Evolutionary conservation across 1,140 invertebrate species (phyloP), one percentile per base, ranked within the genome.

Genomic region (Brachionus rubens): DNA sequence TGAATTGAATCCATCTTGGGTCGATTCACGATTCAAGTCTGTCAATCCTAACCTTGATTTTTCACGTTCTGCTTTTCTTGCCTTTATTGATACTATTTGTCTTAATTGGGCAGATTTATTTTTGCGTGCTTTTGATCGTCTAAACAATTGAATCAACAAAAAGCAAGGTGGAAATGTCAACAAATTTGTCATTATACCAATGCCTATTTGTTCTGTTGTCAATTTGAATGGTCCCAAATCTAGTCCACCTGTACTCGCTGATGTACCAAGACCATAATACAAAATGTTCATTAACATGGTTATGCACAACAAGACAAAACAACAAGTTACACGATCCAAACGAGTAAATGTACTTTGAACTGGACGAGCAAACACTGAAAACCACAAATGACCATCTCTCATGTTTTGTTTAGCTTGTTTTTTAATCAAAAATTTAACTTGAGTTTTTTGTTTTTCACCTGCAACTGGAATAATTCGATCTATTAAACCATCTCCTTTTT

Each of bases 401-500:
- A 75, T 52, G 10, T 48, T 52, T 41, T 54, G 46, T 12, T 40
- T 52, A 30, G 70, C 70, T 33, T 75, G 21, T 54, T 75, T 75
- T 14, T 48, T 30, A 7, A 41, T 26, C 28, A 75, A 75, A 26
- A 28, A 54, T 30, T 48, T 26, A 10, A 75, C 24, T 40, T 75
- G n/a, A 3, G 70, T 75, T 56, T 54, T 48, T 56, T 75, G 70
- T 7, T 21, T 26, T 0, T 75, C 70, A 50, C 26, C 33, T 2
- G 70, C 70, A 4, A 75, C 14, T 6, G 70, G 70, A 19, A 84
- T 80, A 65, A 84, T 83, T 50, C 83, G 76, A 72, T 85, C 84
- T 14, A 85, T 83, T 75, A 82, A 82, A n/a, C 83, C 84, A 79
- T 85, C 84, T 33, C 81, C 80, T 75, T 83, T 81, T 56, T 84